Base-by-base conservation (phyloP, 2,113 vertebrate genomes). In the Callospermophilus lateralis region DNA sequence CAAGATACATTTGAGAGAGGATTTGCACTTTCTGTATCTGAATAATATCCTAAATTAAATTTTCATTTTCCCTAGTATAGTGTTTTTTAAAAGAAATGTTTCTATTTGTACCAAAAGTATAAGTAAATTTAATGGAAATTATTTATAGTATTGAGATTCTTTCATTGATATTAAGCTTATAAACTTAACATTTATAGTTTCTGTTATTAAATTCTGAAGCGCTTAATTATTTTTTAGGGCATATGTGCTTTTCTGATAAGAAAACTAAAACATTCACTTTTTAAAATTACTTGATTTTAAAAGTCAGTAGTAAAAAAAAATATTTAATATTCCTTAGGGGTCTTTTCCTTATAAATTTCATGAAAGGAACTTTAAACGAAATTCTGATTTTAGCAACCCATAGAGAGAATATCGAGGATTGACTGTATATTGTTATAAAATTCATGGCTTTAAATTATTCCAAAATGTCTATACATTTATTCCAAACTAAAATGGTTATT, bases 51-150 rank as follows among this genome's bases (percentile, higher is more conserved):
- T 94, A 84, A 92, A 90, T 76, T 84, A 94, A 84, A 85, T 32
- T 74, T 94, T 55, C 8, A 78, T 89, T 93, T 94, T n/a, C 58
- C 30, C 13, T 72, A 86, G 83, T 55, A 79, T 0, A n/a, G 15
- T 68, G 20, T 89, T 78, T n/a, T 89, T 90, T 81, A 61, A 73
- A 80, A 67, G 39, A 78, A 95, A 88, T 3, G 61, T 74, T 53
- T 90, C 72, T 68, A 70, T 85, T 95, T 86, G 30, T 88, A 84
- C 30, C 77, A 96, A 91, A 94, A 45, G 48, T 91, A 86, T 92
- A 80, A 70, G 10, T 89, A 65, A 61, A 61, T 85, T 89, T 87
- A 84, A 89, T 70, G 32, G 45, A 30, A 48, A 76, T 74, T 81
- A 85, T 80, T 95, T 80, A 73, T 58, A 90, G 9, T 32, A 10